A percentile compares a stretch with the other conserved stretches of the same genome.
Conservation (phyloP, 2,113 vertebrate species). For the Cacatua alba region DNA sequence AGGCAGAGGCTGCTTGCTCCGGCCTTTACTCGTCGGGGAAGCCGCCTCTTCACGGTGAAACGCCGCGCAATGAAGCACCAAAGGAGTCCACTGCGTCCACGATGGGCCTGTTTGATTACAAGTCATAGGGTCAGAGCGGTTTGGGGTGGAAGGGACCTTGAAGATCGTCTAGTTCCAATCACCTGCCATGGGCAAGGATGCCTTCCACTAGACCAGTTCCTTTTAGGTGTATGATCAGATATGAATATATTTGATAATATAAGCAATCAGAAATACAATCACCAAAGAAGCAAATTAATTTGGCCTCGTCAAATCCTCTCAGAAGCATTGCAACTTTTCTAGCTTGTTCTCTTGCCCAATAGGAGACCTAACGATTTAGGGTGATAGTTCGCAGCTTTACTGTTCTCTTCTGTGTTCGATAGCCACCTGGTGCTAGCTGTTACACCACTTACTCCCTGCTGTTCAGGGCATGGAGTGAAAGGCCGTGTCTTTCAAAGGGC, state of each 20-base stretch:
- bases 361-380: rapidly evolving
- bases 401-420: no score
- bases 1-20: rapidly evolving
- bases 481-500: no score
- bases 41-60: rapidly evolving
- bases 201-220: neutral
- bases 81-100: rapidly evolving
- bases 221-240: neutral
- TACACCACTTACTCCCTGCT: neutral
- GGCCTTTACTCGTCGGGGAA: rapidly evolving
- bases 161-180: neutral
- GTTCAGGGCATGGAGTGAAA: neutral
- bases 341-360: rapidly evolving
- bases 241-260: neutral
- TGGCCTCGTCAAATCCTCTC: rapidly evolving
- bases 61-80: rapidly evolving
- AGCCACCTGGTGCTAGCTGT: neutral
- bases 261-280: neutral
- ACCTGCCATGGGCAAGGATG: neutral
- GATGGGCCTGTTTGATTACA: rapidly evolving
- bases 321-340: rapidly evolving
- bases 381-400: neutral
- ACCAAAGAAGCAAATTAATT: rapidly evolving
- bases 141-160: neutral
- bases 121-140: neutral